Evolutionary conservation across 2,113 vertebrate species (phyloP).

Genomic region (Plectropomus leopardus): DNA sequence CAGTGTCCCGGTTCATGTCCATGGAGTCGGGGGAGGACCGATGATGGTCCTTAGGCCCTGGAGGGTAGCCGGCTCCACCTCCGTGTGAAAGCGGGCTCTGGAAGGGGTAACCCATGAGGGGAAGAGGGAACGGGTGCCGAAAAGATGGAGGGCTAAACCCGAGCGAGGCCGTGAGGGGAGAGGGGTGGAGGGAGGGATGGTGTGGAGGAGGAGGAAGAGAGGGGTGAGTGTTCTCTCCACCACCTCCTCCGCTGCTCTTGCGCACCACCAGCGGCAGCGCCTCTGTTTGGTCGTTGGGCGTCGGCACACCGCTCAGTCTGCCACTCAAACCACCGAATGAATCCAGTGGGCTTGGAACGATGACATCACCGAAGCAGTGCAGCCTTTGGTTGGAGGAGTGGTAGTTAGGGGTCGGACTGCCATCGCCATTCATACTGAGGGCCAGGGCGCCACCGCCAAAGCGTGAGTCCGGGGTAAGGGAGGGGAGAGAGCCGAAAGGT

Average conservation of each 20-base stretch:
- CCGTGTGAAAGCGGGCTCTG: conserved; percentile 91
- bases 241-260: conserved; percentile 85
- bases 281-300: conserved; percentile 95
- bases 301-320: conserved; percentile 83
- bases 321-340: conserved; percentile 86
- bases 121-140: conserved; percentile 96
- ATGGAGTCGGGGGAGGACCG: conserved; percentile 94
- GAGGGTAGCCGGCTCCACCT: conserved; percentile 86
- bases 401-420: conserved; percentile 94
- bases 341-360: conserved; percentile 95
- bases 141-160: conserved; percentile 96
- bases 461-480: conserved; percentile 75
- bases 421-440: conserved; percentile 87
- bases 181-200: conserved; percentile 93
- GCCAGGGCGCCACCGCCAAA: conserved; percentile 64
- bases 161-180: conserved; percentile 91
- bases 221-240: conserved; percentile 77
- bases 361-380: conserved; percentile 97
- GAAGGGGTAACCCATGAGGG: conserved; percentile 98
- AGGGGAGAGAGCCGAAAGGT: conserved; percentile 74
- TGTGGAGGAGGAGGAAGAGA: conserved; percentile 89
- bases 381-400: conserved; percentile 95
- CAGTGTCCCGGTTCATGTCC: conserved; percentile 94
- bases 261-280: conserved; percentile 97
- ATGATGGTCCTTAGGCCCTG: conserved; percentile 88